phyloP scores from a whole-genome alignment of 2,888 invertebrate genomes.

The Macaria liturata region DNA sequence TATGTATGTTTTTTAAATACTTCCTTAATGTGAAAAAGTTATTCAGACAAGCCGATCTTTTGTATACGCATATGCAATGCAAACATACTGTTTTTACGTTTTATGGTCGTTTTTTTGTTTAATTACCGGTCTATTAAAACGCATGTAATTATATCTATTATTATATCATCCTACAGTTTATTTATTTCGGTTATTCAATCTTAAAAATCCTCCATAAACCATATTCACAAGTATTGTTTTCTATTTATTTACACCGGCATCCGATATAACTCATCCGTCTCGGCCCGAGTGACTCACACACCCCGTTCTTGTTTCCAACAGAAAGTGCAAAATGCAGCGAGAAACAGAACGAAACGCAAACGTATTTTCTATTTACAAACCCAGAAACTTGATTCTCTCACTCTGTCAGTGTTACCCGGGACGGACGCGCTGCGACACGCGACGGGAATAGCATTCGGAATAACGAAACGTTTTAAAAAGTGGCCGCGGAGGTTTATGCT shows the following conservation, averaged over 20 bases:
- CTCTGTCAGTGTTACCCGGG: constrained; percentile 29
- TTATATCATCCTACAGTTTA: no score
- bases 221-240: no score
- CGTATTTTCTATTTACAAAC: constrained; percentile 63
- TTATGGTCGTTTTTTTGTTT: no score
- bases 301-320: constrained; percentile 33
- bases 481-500: background rate
- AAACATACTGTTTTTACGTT: no score
- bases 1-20: no score
- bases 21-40: no score
- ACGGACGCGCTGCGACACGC: constrained; percentile 46
- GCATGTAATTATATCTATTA: no score
- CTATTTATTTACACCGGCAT: constrained; percentile 1
- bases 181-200: no score
- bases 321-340: constrained; percentile 46
- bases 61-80: no score
- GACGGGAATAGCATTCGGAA: constrained; percentile 16
- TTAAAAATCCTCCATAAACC: no score
- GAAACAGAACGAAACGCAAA: constrained; percentile 43
- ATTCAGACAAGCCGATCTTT: no score
- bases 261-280: constrained; percentile 25
- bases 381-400: constrained; percentile 35
- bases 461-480: background rate
- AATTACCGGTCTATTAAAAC: no score
- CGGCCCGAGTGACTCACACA: constrained; percentile 39